phyloP scores from a whole-genome alignment of 2,797 vertebrate species.

The Peromyscus melanophrys region DNA sequence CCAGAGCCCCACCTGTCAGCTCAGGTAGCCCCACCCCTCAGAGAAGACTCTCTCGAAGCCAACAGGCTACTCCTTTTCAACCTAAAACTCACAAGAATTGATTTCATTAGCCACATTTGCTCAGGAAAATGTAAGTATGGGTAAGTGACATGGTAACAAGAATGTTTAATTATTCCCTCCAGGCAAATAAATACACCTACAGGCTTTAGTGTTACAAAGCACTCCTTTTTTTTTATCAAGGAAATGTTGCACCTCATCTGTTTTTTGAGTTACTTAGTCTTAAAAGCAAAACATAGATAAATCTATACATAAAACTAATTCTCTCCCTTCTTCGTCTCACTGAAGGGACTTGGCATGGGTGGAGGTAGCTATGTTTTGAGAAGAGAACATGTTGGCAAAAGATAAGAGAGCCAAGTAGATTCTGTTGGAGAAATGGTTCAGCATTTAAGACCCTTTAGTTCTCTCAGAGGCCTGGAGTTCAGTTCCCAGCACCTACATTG shows the following conservation, averaged over 20 bases:
- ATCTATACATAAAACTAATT: background rate
- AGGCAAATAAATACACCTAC: background rate
- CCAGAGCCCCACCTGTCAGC: background rate
- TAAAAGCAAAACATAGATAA: conserved; percentile 30
- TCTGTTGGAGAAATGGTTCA: background rate
- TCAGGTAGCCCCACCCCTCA: too few species aligned
- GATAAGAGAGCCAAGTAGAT: background rate
- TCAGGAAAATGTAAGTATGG: conserved; percentile 30
- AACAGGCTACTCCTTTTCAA: background rate
- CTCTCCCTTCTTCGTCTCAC: background rate
- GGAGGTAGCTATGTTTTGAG: background rate
- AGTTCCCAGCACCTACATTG: too few species aligned
- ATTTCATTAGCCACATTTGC: background rate
- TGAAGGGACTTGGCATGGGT: background rate
- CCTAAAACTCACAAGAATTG: background rate
- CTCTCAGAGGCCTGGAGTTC: background rate
- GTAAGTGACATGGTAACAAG: background rate
- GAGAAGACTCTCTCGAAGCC: background rate
- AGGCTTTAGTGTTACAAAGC: background rate
- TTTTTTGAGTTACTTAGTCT: background rate
- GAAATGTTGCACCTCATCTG: background rate
- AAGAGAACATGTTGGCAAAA: background rate
- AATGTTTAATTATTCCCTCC: background rate
- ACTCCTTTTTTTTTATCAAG: background rate
- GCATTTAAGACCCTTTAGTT: background rate